phyloP scores from a whole-genome alignment of 2,113 vertebrate genomes.

The Phyllostomus hastatus region DNA sequence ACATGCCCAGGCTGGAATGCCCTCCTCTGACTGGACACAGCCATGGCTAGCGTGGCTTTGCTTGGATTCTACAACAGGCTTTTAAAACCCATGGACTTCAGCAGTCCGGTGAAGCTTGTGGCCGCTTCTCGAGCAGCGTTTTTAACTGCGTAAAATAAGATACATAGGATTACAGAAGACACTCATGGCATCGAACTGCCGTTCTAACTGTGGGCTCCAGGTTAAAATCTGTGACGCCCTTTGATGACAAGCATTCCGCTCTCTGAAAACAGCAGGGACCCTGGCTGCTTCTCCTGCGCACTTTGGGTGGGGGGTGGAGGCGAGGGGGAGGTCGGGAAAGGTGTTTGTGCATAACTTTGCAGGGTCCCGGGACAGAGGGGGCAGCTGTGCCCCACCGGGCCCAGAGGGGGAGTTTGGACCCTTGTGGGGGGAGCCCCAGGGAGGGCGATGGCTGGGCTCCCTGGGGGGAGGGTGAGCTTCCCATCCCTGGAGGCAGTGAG shows the following conservation, averaged over 20 bases:
- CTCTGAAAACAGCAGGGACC: neutral
- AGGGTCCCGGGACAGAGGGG: neutral
- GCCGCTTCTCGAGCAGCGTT: neutral
- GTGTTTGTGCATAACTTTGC: neutral
- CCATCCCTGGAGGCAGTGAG: neutral
- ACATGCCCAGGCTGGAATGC: neutral
- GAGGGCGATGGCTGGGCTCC: neutral
- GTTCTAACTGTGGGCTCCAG: neutral
- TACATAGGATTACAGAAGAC: neutral
- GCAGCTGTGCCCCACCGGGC: neutral
- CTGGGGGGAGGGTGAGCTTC: neutral
- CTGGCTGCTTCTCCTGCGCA: neutral
- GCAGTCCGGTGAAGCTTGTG: neutral
- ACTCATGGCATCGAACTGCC: neutral
- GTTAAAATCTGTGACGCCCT: neutral
- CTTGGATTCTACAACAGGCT: neutral
- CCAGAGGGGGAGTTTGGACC: neutral
- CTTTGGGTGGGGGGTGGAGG: neutral
- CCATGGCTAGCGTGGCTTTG: neutral
- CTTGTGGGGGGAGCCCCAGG: neutral
- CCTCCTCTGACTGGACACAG: neutral
- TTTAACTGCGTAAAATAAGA: neutral
- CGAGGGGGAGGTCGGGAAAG: neutral
- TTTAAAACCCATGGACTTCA: neutral
- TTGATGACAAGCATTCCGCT: conserved; percentile 24